Evolutionary conservation across 2,797 vertebrate genomes (phyloP).

Genomic region (Gallinago solitaria): DNA sequence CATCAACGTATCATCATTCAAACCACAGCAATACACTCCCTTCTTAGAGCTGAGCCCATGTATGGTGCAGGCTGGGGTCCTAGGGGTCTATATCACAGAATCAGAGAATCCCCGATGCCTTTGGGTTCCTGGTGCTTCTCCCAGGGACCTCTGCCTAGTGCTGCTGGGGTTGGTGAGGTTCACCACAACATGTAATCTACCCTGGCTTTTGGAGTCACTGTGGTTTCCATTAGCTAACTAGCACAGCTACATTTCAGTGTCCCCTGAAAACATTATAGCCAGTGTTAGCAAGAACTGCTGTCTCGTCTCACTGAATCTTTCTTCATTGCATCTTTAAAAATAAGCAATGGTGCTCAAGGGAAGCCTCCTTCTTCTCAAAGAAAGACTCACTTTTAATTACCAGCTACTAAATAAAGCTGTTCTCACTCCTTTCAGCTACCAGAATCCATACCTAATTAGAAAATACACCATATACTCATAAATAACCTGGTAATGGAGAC

Average conservation of each 20-base stretch:
- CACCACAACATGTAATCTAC: background rate
- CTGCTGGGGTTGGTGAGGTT: background rate
- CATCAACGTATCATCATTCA: background rate
- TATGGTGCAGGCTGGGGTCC: accelerated
- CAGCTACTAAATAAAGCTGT: background rate
- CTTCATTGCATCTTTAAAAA: background rate
- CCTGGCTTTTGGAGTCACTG: background rate
- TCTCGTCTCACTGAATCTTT: background rate
- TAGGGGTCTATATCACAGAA: background rate
- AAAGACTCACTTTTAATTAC: background rate
- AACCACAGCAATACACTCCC: background rate
- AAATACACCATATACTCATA: background rate
- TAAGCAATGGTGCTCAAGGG: background rate
- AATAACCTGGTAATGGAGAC: background rate
- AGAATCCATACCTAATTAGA: background rate
- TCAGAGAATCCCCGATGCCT: background rate
- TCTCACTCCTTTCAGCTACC: background rate
- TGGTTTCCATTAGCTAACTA: background rate
- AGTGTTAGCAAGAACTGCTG: background rate
- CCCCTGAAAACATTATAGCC: background rate
- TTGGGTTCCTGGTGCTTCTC: background rate
- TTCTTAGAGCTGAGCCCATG: background rate
- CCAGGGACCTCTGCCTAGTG: accelerated
- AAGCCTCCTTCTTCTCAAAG: background rate
- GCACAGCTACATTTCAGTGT: background rate